phyloP scores from a whole-genome alignment of 2,113 vertebrate species.

The Lanius ludovicianus region DNA sequence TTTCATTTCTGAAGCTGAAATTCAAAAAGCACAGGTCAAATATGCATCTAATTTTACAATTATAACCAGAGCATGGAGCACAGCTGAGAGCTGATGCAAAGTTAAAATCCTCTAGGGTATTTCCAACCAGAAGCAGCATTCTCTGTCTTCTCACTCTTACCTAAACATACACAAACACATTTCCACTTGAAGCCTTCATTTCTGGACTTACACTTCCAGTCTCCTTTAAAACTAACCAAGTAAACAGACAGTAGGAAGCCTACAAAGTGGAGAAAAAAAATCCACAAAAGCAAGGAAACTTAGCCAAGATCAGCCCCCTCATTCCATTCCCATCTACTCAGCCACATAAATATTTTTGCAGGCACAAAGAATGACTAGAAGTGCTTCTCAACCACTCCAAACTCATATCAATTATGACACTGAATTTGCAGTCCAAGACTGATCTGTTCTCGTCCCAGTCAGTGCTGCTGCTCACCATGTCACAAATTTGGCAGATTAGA shows the following conservation, averaged over 20 bases:
- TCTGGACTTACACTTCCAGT: not conserved
- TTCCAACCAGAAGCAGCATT: not conserved
- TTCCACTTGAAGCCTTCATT: not conserved
- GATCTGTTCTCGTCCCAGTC: not conserved
- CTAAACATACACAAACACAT: not conserved
- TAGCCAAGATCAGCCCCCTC: slow-evolving; percentile 13
- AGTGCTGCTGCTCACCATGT: not conserved
- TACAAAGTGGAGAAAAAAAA: not conserved
- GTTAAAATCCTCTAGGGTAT: not conserved
- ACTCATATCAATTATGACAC: not conserved
- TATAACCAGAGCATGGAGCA: not conserved
- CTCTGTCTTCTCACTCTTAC: not conserved
- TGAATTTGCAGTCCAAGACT: not conserved
- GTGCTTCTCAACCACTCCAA: not conserved
- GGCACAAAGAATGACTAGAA: slow-evolving; percentile 8
- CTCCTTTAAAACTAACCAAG: not conserved
- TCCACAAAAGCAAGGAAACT: not conserved
- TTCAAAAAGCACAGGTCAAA: not conserved
- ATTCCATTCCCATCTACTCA: slow-evolving; percentile 22
- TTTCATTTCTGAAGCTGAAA: not conserved
- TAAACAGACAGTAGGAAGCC: slow-evolving; percentile 7
- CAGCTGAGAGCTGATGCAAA: not conserved
- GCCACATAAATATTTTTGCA: slow-evolving; percentile 14
- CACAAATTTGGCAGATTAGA: not conserved
- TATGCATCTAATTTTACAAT: not conserved